phyloP scores from a whole-genome alignment of 2,797 vertebrate genomes.

The Caiman crocodilus region DNA sequence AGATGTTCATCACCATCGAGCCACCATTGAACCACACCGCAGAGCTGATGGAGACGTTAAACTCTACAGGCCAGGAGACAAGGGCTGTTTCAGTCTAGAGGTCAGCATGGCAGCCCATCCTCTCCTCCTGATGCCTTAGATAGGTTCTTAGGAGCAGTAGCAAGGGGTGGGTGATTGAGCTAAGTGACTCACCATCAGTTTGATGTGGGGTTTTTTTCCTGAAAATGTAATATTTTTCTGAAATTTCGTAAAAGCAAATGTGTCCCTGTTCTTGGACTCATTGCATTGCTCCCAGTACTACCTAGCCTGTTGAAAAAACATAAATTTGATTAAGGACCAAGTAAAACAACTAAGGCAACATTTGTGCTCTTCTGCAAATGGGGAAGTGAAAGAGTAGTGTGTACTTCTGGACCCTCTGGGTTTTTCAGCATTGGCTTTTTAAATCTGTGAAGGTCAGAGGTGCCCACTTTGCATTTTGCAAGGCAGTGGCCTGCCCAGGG shows the following conservation, averaged over 20 bases:
- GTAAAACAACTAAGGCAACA: not conserved
- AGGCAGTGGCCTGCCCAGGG: not conserved
- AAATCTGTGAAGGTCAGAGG: not conserved
- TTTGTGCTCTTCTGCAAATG: not conserved
- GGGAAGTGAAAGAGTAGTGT: not conserved
- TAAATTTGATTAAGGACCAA: not conserved
- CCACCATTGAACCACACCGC: slow-evolving; percentile 87
- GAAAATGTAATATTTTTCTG: not conserved
- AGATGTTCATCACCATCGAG: slow-evolving; percentile 83
- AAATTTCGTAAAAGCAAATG: slow-evolving; percentile 6
- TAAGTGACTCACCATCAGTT: not conserved
- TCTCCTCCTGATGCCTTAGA: slow-evolving; percentile 53
- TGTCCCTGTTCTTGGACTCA: not conserved
- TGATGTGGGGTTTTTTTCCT: not conserved
- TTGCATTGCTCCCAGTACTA: not conserved
- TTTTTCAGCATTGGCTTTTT: not conserved
- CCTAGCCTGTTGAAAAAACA: not conserved
- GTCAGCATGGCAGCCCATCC: slow-evolving; percentile 83
- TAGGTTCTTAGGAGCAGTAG: slow-evolving; percentile 57
- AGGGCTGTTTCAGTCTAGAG: slow-evolving; percentile 94
- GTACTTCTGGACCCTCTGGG: not conserved
- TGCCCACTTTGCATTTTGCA: not conserved
- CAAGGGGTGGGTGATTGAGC: slow-evolving; percentile 31
- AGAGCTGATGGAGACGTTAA: slow-evolving; percentile 91
- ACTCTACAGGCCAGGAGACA: slow-evolving; percentile 88